phyloP scores from a whole-genome alignment of 2,113 vertebrate species.

The Sminthopsis crassicaudata region DNA sequence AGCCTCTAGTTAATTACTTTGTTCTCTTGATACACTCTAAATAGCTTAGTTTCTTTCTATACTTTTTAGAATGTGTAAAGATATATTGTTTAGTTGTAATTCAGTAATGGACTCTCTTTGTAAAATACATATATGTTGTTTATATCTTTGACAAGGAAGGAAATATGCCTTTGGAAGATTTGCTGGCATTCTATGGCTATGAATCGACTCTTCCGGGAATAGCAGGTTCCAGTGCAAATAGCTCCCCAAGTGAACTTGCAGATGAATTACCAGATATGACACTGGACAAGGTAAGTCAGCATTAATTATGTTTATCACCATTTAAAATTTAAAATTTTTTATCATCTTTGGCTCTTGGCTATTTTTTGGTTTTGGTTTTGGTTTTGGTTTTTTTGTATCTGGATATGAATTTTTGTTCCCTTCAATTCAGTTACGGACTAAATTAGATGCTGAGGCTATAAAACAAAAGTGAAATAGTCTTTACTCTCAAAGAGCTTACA shows the following conservation, averaged over 20 bases:
- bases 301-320: rapidly evolving
- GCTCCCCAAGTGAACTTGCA: constrained; percentile 96
- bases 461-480: neutral
- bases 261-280: constrained; percentile 99
- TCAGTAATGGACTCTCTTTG: neutral
- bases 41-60: constrained; percentile 11
- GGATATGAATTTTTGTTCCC: neutral
- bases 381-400: neutral
- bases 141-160: constrained; percentile 90
- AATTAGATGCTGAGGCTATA: neutral
- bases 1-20: neutral
- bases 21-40: neutral
- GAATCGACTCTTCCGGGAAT: constrained; percentile 89
- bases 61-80: neutral
- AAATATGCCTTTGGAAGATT: constrained; percentile 97
- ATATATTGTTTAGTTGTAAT: neutral
- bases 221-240: constrained; percentile 92
- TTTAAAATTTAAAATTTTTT: constrained; percentile 33
- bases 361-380: no score
- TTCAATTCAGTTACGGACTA: neutral
- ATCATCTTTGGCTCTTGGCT: neutral
- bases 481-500: neutral
- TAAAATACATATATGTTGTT: constrained; percentile 20
- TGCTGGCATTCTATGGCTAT: constrained; percentile 97
- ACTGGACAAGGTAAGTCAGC: constrained; percentile 93